A percentile compares a stretch with the other conserved stretches of the same genome.
These are phyloP conservation scores for Gymnocheta viridis DNA, from an alignment of 2,888 invertebrate genomes.

Conservation along the genomic window DNA sequence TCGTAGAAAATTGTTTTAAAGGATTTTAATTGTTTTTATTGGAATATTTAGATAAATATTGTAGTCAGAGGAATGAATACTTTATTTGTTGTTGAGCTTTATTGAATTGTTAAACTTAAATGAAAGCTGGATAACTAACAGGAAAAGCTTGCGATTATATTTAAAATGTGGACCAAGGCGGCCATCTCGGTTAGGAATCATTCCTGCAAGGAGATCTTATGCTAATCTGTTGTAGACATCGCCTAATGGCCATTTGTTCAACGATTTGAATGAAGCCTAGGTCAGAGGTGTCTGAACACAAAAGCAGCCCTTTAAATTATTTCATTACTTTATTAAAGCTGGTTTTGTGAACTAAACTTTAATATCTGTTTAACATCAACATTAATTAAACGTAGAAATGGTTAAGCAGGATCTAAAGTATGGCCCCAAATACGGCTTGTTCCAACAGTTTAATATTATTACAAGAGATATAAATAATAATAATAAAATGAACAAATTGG, in stretches of 20 bases:
- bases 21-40: not conserved
- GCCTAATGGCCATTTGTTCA: too few species aligned
- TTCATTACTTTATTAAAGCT: not conserved
- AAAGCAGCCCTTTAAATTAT: not conserved
- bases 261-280: too few species aligned
- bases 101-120: not conserved
- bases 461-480: not conserved
- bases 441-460: constrained; percentile 4
- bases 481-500: constrained; percentile 10
- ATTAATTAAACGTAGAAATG: not conserved
- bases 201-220: too few species aligned
- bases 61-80: not conserved
- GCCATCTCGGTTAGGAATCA: too few species aligned
- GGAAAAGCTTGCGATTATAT: too few species aligned
- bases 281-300: too few species aligned
- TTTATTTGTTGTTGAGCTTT: not conserved
- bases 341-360: not conserved
- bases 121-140: not conserved
- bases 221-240: too few species aligned
- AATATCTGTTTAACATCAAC: not conserved
- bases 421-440: not conserved
- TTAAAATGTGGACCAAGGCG: too few species aligned
- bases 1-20: not conserved
- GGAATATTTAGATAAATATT: not conserved
- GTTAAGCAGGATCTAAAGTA: constrained; percentile 7